Base-by-base conservation (phyloP, 2,888 invertebrate species). In the Apamea anceps region DNA sequence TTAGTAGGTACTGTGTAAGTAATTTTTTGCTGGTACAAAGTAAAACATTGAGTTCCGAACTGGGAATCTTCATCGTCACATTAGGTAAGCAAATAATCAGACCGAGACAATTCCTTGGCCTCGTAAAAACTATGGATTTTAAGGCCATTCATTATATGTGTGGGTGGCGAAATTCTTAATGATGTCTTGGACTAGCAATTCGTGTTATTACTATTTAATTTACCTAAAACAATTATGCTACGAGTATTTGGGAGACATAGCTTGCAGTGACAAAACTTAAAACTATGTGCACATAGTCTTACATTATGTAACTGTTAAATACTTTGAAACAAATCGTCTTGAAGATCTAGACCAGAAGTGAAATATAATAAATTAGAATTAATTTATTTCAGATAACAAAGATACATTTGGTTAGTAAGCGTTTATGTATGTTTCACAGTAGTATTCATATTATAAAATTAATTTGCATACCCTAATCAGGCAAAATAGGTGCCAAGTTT, bases 21-120 rank as follows among this genome's bases (percentile, higher is more conserved):
- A 21, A 21, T 62, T n/a, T n/a, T 37, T 21, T 71, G 12, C 13
- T 45, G 54, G 18, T 37, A 28, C 21, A 48, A 62, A 54, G 15
- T 25, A 6, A 82, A 67, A 74, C 21, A 74, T 57, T 54, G 45
- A 71, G 54, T 6, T 54, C 65, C 60, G 13, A 28, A 67, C 18
- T 25, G 67, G 72, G 86, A 75, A 73, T 81, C 81, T 51, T 78
- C 60, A 28, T 60, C 57, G 77, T 81, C 42, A 71, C 51, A 78
- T 85, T 85, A 77, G 63, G 84, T 78, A 87, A 88, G 81, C 72
- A 81, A 76, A 45, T 72, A 84, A 89, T 87, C 83, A 89, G 89
- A 89, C 80, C 90, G 90, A 75, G 75, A 86, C 87, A 82, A 74
- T 81, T 86, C 89, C 85, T 89, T 89, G 90, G 84, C 86, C 87